Conservation (phyloP, 2,113 vertebrate species). For the Mirounga angustirostris region DNA sequence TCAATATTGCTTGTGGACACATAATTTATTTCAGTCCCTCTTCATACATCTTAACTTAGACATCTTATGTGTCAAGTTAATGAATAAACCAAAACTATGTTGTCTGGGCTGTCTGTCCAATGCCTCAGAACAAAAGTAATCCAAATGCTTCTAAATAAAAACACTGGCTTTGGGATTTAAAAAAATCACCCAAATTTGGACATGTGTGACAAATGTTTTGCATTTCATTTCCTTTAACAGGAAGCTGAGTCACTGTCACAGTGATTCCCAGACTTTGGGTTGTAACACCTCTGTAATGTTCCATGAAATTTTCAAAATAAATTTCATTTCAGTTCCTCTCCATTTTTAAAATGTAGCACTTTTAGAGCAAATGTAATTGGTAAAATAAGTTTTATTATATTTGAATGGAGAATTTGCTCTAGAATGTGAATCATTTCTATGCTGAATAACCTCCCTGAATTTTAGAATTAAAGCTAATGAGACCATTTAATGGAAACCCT, state of each 20-base stretch:
- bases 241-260: slow-evolving; percentile 60
- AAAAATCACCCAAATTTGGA: slow-evolving; percentile 36
- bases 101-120: slow-evolving; percentile 18
- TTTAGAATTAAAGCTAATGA: neutral
- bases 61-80: slow-evolving; percentile 58
- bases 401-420: slow-evolving; percentile 54
- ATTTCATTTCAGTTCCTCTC: slow-evolving; percentile 54
- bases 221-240: slow-evolving; percentile 63
- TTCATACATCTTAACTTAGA: slow-evolving; percentile 71
- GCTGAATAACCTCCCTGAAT: neutral
- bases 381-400: slow-evolving; percentile 50
- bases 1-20: slow-evolving; percentile 63
- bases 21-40: slow-evolving; percentile 73
- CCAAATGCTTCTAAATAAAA: slow-evolving; percentile 56
- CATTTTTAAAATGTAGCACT: slow-evolving; percentile 54
- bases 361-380: slow-evolving; percentile 27
- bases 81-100: slow-evolving; percentile 53
- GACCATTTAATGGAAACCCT: neutral
- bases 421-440: slow-evolving; percentile 32
- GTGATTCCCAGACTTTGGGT: slow-evolving; percentile 44
- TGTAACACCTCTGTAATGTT: slow-evolving; percentile 58
- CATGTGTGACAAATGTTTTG: slow-evolving; percentile 45
- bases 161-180: slow-evolving; percentile 41
- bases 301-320: slow-evolving; percentile 58
- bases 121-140: slow-evolving; percentile 49